phyloP scores from a whole-genome alignment of 1,140 invertebrate genomes.

The Mactra quadrangularis region DNA sequence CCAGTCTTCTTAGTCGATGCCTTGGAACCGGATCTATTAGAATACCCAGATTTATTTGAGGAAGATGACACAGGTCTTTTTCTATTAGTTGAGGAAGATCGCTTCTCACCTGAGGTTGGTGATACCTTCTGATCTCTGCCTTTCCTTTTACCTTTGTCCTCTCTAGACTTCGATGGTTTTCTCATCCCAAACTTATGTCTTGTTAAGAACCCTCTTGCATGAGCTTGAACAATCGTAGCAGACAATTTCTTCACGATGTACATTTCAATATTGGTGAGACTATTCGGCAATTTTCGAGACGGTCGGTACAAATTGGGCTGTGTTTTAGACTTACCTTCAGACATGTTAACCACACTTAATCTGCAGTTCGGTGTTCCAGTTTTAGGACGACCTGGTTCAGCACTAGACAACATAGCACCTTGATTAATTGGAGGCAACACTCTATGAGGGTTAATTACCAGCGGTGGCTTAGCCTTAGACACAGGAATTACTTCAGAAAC shows the following conservation, averaged over 20 bases:
- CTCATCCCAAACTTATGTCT: not conserved
- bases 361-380: not conserved
- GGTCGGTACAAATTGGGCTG: conserved; percentile 19
- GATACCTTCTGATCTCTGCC: not conserved
- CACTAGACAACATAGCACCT: not conserved
- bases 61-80: not conserved
- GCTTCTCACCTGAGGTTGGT: not conserved
- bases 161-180: not conserved
- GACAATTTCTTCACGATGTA: conserved; percentile 39
- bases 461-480: not conserved
- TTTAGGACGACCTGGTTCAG: conserved; percentile 6
- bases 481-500: not conserved
- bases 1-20: not conserved
- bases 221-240: conserved; percentile 33
- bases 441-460: conserved; percentile 3
- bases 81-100: not conserved
- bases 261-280: conserved; percentile 31
- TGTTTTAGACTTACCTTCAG: conserved; percentile 42
- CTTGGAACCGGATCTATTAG: conserved; percentile 16
- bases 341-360: not conserved
- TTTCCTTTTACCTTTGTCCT: too few relatives aligned
- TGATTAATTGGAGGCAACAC: conserved; percentile 31
- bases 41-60: not conserved
- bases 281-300: not conserved
- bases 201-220: conserved; percentile 31